phyloP scores from a whole-genome alignment of 1,140 invertebrate genomes.

The Tachypleus tridentatus region DNA sequence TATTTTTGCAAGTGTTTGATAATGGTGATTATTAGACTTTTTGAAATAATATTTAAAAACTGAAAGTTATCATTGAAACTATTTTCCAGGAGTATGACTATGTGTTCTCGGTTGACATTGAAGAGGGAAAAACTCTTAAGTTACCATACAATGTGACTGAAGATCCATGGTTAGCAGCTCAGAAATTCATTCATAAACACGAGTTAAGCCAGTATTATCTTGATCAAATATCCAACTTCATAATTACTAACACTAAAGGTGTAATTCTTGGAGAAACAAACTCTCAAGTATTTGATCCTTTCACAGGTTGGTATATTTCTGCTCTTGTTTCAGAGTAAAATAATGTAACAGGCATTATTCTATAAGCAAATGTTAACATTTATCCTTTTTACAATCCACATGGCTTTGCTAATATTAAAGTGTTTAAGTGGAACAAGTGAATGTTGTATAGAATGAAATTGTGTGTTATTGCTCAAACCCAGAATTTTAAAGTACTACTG shows the following conservation, averaged over 20 bases:
- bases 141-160: slow-evolving; percentile 73
- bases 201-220: slow-evolving; percentile 73
- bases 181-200: slow-evolving; percentile 54
- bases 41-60: too few species aligned
- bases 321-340: slow-evolving; percentile 5
- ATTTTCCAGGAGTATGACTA: slow-evolving; percentile 73
- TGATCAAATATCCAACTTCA: slow-evolving; percentile 92
- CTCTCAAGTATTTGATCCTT: slow-evolving; percentile 48
- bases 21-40: too few species aligned
- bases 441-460: too few species aligned
- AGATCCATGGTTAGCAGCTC: slow-evolving; percentile 51
- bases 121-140: slow-evolving; percentile 79
- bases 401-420: too few species aligned
- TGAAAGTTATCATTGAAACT: too few species aligned
- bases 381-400: too few species aligned
- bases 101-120: slow-evolving; percentile 87
- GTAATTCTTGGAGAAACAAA: background rate
- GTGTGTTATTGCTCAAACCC: too few species aligned
- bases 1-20: too few species aligned
- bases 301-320: slow-evolving; percentile 41
- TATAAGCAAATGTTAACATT: too few species aligned
- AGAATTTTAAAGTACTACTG: too few species aligned
- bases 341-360: too few species aligned
- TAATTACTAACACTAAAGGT: slow-evolving; percentile 61
- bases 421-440: too few species aligned